Evolutionary conservation across 2,888 invertebrate species (phyloP).

Genomic region (Spatulosminthurus flaviceps): DNA sequence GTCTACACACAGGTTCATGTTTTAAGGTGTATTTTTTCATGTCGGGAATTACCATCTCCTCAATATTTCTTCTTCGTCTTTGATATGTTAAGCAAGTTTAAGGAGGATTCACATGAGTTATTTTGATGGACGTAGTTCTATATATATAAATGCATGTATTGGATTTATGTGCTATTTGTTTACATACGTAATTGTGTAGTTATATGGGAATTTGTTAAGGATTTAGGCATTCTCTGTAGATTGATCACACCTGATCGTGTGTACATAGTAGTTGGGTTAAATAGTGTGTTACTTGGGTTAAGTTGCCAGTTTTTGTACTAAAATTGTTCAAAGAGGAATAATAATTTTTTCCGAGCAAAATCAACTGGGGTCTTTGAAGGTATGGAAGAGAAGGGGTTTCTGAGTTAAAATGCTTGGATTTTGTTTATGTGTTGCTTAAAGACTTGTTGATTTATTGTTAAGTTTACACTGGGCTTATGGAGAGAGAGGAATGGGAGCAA

Average conservation of each 20-base stretch:
- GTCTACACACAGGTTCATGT: background rate
- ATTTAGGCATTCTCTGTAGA: no score
- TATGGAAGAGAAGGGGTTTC: no score
- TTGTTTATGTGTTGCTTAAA: constrained; percentile 12
- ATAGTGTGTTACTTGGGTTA: no score
- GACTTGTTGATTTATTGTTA: background rate
- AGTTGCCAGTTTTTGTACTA: no score
- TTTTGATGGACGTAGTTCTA: background rate
- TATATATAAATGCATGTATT: background rate
- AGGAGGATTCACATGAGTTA: constrained; percentile 13
- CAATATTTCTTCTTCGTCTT: background rate
- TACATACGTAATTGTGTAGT: background rate
- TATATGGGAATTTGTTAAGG: no score
- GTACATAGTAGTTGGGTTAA: no score
- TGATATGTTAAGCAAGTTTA: background rate
- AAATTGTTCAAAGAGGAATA: no score
- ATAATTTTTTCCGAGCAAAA: no score
- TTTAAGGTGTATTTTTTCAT: background rate
- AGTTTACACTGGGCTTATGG: background rate
- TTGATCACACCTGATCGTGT: no score
- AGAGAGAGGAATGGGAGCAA: background rate
- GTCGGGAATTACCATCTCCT: background rate
- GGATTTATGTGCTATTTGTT: background rate
- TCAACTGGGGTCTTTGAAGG: no score
- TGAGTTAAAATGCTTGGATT: no score